phyloP scores from a whole-genome alignment of 2,797 vertebrate species.

The Chiroxiphia lanceolata region DNA sequence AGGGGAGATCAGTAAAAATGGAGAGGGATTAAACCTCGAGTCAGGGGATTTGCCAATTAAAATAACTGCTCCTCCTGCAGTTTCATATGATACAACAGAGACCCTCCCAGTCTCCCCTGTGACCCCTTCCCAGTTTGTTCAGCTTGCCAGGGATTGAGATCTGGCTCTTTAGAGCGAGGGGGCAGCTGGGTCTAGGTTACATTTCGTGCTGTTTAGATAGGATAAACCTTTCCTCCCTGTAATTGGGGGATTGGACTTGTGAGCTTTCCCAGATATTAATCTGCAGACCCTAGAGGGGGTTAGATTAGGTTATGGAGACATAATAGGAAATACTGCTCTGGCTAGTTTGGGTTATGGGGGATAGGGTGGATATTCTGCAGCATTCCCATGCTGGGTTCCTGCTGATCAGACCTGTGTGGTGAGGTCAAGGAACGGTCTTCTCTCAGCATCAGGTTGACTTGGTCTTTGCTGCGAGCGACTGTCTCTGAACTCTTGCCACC shows the following conservation, averaged over 20 bases:
- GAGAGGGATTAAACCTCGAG: conserved; percentile 7
- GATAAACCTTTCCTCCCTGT: conserved; percentile 70
- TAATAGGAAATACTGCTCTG: conserved; percentile 72
- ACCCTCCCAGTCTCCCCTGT: conserved; percentile 4
- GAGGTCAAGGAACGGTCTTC: conserved; percentile 26
- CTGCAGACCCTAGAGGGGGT: conserved; percentile 54
- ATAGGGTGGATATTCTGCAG: conserved; percentile 20
- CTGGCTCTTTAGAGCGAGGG: conserved; percentile 4
- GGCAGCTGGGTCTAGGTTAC: conserved; percentile 61
- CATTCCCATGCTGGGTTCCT: not conserved
- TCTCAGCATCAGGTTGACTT: not conserved
- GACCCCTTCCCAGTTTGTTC: conserved; percentile 57
- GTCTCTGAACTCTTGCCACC: not conserved
- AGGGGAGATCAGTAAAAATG: not conserved
- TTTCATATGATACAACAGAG: conserved; percentile 26
- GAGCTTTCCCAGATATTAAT: conserved; percentile 73
- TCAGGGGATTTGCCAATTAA: conserved; percentile 39
- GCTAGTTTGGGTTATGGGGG: conserved; percentile 71
- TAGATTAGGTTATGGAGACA: conserved; percentile 74
- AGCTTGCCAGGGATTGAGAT: conserved; percentile 63
- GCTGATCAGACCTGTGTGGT: not conserved
- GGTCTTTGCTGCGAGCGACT: not conserved
- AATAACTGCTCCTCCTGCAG: conserved; percentile 53
- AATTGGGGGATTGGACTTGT: conserved; percentile 64
- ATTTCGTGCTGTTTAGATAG: conserved; percentile 72